Evolutionary conservation across 2,797 vertebrate species (phyloP), one percentile per base, ranked within the genome.

Genomic region (Lithobates pipiens): DNA sequence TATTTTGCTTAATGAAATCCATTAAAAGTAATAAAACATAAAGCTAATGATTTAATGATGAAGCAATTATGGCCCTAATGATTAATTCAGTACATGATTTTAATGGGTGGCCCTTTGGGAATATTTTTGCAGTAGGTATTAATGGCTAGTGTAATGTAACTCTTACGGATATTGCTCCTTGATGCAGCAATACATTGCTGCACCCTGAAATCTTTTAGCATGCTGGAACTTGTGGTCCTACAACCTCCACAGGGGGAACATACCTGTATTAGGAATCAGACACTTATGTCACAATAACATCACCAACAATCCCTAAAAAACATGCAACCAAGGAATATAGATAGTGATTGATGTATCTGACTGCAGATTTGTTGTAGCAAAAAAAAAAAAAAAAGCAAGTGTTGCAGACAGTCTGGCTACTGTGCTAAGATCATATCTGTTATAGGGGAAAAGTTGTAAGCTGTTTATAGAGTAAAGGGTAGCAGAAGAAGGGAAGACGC

Each of bases 391-490:
- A n/a, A n/a, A n/a, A 63, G 9, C 54, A 9, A 5, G 3, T 15
- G 80, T 25, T 81, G 73, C 78, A 82, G 69, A 74, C 80, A 69
- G 34, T 83, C 77, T 83, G 71, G 69, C 80, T 83, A 50, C 75
- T 68, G 25, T 61, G 36, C n/a, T 83, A n/a, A 82, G 84, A 76
- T 85, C 18, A 42, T 77, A 85, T 79, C 80, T 74, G 61, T 63
- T 79, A 83, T 83, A 83, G 76, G 80, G 84, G 76, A 86, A 85
- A 69, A 82, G 84, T 69, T 50, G 44, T 79, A 44, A 50, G 80
- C 70, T 54, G 57, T 68, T 83, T 77, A 82, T 86, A 65, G 85
- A 79, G 85, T 50, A 86, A 86, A 86, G 85, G 85, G 80, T 82
- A 82, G 74, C 46, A 84, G 74, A 77, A 25, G 39, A 50, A 63